These are phyloP conservation scores for Folsomia candida DNA, from an alignment of 2,888 invertebrate genomes.

Conservation along the genomic window DNA sequence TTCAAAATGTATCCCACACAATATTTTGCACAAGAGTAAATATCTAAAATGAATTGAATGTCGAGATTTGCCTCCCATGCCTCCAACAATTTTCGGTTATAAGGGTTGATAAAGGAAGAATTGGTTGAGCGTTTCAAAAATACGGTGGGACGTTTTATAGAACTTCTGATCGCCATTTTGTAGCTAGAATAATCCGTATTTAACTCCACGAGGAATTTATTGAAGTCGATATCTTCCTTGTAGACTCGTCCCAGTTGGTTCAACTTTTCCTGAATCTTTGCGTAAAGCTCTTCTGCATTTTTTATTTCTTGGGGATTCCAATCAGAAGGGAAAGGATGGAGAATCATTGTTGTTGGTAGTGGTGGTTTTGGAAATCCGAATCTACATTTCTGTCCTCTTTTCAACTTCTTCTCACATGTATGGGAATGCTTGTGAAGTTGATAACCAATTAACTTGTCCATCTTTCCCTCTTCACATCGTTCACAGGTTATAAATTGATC, in stretches of 20 bases:
- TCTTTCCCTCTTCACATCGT: background rate
- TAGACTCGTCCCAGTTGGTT: background rate
- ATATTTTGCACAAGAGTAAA: conserved; percentile 52
- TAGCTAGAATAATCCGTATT: conserved; percentile 12
- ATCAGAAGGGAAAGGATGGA: conserved; percentile 9
- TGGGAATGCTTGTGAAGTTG: conserved; percentile 31
- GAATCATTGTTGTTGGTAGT: conserved; percentile 8
- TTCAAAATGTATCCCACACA: conserved; percentile 50
- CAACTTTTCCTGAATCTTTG: background rate
- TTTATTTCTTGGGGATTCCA: background rate
- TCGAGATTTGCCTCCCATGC: conserved; percentile 53
- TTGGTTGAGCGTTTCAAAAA: conserved; percentile 46
- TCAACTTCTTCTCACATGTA: conserved; percentile 18
- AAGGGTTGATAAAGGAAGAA: conserved; percentile 48
- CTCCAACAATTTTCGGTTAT: conserved; percentile 46
- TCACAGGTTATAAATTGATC: conserved; percentile 30
- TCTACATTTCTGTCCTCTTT: conserved; percentile 17
- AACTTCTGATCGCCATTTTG: conserved; percentile 34
- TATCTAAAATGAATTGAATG: conserved; percentile 53
- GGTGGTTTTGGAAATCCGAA: conserved; percentile 28
- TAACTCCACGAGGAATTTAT: background rate
- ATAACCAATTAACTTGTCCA: conserved; percentile 8
- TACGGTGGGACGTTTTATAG: conserved; percentile 37
- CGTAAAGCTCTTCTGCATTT: background rate
- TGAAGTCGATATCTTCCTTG: background rate